Conservation (phyloP, 2,888 invertebrate genomes). For the Octonoba sinensis region DNA sequence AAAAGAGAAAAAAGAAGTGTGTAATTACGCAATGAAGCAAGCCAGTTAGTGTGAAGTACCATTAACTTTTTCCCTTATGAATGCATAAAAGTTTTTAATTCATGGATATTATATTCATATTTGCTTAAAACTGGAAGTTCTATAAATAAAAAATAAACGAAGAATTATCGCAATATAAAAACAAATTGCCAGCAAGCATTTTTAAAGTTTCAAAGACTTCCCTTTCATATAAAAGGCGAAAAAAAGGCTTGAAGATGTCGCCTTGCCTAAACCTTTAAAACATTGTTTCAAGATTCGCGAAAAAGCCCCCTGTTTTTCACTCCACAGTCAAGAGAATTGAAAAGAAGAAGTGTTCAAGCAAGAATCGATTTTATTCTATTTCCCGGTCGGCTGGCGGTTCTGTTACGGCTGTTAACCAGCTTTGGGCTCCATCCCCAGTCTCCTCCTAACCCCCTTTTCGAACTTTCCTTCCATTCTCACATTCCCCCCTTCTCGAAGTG, state of each 20-base stretch:
- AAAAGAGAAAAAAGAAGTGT: too few relatives aligned
- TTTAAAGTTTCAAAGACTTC: constrained; percentile 9
- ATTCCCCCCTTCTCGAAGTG: constrained; percentile 31
- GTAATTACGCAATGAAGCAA: too few relatives aligned
- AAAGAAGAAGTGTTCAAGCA: constrained; percentile 60
- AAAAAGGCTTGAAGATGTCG: constrained; percentile 16
- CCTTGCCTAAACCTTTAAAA: constrained; percentile 49
- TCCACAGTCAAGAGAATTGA: constrained; percentile 51
- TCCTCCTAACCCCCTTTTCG: constrained; percentile 4
- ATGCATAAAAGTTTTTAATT: too few relatives aligned
- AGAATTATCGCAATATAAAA: too few relatives aligned
- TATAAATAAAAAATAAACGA: too few relatives aligned
- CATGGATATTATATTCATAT: too few relatives aligned
- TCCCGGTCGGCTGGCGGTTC: constrained; percentile 60
- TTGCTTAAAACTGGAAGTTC: too few relatives aligned
- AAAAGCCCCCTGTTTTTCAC: constrained; percentile 47
- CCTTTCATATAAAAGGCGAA: neutral
- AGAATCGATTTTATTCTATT: constrained; percentile 65
- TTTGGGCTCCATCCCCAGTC: constrained; percentile 33
- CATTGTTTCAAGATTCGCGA: constrained; percentile 55
- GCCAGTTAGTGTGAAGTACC: too few relatives aligned
- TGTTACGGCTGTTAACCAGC: constrained; percentile 65
- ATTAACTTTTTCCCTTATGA: too few relatives aligned
- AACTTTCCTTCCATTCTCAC: constrained; percentile 5
- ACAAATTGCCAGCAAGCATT: neutral